A percentile compares a stretch with the other conserved stretches of the same genome.
Evolutionary conservation across 2,888 invertebrate species (phyloP).

Genomic region (Cacoxenus indagator): DNA sequence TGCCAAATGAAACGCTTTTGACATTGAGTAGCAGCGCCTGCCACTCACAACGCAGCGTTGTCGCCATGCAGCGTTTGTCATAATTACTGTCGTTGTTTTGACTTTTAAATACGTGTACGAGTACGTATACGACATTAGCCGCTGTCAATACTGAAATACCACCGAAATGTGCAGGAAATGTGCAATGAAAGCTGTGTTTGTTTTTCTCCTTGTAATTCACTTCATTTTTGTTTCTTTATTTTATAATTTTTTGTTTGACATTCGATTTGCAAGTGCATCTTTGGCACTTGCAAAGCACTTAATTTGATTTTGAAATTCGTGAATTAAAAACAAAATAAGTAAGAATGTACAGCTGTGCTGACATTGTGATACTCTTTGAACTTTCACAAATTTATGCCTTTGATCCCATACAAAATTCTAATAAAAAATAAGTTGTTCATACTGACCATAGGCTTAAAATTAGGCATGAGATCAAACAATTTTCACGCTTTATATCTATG

Average conservation of each 20-base stretch:
- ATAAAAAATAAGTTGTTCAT: too few relatives aligned
- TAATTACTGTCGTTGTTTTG: constrained; percentile 17
- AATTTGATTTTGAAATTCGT: neutral
- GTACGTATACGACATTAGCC: constrained; percentile 9
- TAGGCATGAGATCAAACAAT: too few relatives aligned
- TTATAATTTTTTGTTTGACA: too few relatives aligned
- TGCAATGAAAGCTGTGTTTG: neutral
- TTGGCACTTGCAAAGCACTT: neutral
- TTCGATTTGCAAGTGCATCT: constrained; percentile 11
- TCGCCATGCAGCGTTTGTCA: neutral
- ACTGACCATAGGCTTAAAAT: too few relatives aligned
- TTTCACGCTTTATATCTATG: too few relatives aligned
- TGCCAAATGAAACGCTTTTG: neutral
- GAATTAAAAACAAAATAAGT: neutral
- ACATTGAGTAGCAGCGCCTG: constrained; percentile 10
- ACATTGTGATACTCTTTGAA: too few relatives aligned
- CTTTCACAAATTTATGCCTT: too few relatives aligned
- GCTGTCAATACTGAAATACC: neutral
- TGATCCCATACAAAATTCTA: too few relatives aligned
- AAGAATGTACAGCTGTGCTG: neutral
- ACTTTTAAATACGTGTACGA: constrained; percentile 1
- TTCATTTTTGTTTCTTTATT: neutral
- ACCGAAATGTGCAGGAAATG: neutral
- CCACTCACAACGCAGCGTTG: neutral
- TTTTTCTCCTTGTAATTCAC: neutral